These are phyloP conservation scores for Marasmarcha lunaedactyla DNA, from an alignment of 2,888 invertebrate species.

Conservation along the genomic window DNA sequence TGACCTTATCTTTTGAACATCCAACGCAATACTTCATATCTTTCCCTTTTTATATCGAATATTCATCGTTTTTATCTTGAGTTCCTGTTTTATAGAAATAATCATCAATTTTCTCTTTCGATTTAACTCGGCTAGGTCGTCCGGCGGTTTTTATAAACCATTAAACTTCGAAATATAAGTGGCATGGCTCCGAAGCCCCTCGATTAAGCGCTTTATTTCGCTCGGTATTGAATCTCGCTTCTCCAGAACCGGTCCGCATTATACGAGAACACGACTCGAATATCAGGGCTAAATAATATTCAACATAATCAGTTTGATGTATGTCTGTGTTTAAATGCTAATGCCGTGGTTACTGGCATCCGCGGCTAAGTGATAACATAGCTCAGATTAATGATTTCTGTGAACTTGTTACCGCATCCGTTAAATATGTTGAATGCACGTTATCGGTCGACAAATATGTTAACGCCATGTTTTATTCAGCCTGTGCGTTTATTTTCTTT, in stretches of 20 bases:
- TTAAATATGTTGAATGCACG: not conserved
- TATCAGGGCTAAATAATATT: not conserved
- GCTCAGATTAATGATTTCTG: conserved; percentile 24
- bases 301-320: conserved; percentile 1
- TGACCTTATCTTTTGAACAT: not conserved
- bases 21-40: not conserved
- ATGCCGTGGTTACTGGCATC: conserved; percentile 22
- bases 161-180: conserved; percentile 31
- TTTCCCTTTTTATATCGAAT: not conserved
- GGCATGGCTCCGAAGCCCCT: conserved; percentile 25
- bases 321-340: conserved; percentile 28
- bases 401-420: conserved; percentile 22
- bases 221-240: conserved; percentile 30
- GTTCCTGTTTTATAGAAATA: not conserved
- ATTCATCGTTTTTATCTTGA: not conserved
- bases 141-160: conserved; percentile 20
- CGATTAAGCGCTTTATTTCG: conserved; percentile 39
- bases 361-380: conserved; percentile 20
- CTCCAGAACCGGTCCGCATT: conserved; percentile 22
- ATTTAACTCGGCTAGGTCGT: not conserved
- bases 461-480: conserved; percentile 22
- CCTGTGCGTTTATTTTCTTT: not conserved
- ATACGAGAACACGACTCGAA: conserved; percentile 1
- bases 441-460: conserved; percentile 19
- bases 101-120: not conserved